Evolutionary conservation across 2,113 vertebrate species (phyloP), one percentile per base, ranked within the genome.

Genomic region (Ageneiosus marmoratus): DNA sequence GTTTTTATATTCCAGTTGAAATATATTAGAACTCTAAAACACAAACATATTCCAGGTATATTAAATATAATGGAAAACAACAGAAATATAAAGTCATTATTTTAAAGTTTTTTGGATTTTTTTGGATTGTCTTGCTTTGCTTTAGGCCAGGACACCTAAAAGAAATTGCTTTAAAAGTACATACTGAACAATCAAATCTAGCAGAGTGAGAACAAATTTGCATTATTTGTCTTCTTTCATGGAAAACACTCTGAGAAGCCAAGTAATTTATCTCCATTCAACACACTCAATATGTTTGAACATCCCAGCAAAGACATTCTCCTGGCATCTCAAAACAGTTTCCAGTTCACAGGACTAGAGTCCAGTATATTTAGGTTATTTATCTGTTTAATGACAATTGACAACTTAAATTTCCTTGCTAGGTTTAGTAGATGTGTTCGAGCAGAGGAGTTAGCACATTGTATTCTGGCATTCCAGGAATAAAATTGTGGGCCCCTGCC

Each of bases 221-320:
- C 63, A 67, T 37, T 67, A 70, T 69, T 74, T 78, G 27, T 32
- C 78, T 83, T 83, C 41, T 53, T 11, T 22, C 29, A 44, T 77
- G n/a, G 8, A 24, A 75, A 58, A 67, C 56, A 75, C 32, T 50
- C 29, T 72, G 56, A 44, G 20, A 44, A 24, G 34, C 34, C 34
- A 70, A 44, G 20, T 58, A 13, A 79, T 82, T 82, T 46, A 53
- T 75, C 10, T 81, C 48, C 55, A 55, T 51, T 73, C 69, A 63
- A 44, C n/a, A 79, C 1, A 67, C n/a, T 3, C 13, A 53, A 78
- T 77, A 62, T 70, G 67, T 69, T 12, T 32, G 34, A 77, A 41
- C 27, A 51, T 76, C 12, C 58, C 41, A n/a, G 2, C 13, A 58
- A 51, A 69, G 7, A 50, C 20, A 13, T 1, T 46, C 18, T 46